Conservation (phyloP, 2,113 vertebrate species). For the Panthera tigris region DNA sequence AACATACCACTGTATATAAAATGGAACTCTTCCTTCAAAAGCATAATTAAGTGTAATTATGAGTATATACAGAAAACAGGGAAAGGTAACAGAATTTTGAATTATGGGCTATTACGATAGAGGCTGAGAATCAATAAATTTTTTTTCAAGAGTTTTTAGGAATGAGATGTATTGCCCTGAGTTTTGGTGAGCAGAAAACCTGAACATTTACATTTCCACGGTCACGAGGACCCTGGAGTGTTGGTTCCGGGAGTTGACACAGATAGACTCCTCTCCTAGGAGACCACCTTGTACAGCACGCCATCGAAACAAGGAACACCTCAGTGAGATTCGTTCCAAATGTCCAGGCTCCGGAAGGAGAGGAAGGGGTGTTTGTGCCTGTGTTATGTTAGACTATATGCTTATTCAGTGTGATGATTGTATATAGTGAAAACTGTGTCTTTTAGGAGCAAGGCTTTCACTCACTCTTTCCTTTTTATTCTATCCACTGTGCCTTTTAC, state of each 20-base stretch:
- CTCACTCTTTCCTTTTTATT: not conserved
- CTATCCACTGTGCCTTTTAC: no score
- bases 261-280: not conserved
- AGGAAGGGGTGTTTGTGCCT: not conserved
- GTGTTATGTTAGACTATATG: fast-evolving
- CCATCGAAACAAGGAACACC: not conserved
- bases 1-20: fast-evolving
- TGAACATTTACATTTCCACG: not conserved
- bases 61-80: not conserved
- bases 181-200: not conserved
- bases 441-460: not conserved
- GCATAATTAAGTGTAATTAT: no score
- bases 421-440: not conserved
- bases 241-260: not conserved
- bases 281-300: fast-evolving
- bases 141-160: not conserved
- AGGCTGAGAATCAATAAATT: not conserved
- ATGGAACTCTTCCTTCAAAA: not conserved
- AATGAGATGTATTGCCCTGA: not conserved
- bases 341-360: fast-evolving
- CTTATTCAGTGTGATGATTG: fast-evolving
- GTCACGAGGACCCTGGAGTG: not conserved
- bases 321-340: fast-evolving
- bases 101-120: no score
- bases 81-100: not conserved